phyloP scores from a whole-genome alignment of 2,113 vertebrate genomes.

The Brachionichthys hirsutus region DNA sequence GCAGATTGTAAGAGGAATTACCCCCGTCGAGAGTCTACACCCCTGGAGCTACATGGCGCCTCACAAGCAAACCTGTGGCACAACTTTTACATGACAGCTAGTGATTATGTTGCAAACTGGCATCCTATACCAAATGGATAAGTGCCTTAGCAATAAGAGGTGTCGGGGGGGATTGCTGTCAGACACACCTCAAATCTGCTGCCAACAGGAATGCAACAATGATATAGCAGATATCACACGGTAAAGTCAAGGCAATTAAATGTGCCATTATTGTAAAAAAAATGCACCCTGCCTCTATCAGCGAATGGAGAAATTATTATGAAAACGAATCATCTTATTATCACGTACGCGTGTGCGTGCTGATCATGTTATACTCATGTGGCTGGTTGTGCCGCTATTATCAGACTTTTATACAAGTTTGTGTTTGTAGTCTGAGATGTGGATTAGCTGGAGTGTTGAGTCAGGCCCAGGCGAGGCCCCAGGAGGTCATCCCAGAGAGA shows the following conservation, averaged over 20 bases:
- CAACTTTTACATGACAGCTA: constrained; percentile 43
- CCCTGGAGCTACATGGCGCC: constrained; percentile 41
- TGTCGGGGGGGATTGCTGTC: constrained; percentile 32
- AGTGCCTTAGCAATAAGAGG: constrained; percentile 48
- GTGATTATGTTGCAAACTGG: constrained; percentile 47
- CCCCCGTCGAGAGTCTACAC: constrained; percentile 23
- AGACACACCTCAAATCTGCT: constrained; percentile 56
- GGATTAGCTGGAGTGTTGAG: constrained; percentile 67
- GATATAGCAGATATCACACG: constrained; percentile 59
- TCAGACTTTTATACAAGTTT: constrained; percentile 43
- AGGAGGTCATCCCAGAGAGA: constrained; percentile 63
- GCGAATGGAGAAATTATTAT: constrained; percentile 72
- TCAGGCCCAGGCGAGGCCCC: constrained; percentile 56
- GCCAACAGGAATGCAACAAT: constrained; percentile 47
- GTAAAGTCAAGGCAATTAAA: constrained; percentile 59
- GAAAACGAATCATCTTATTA: constrained; percentile 66
- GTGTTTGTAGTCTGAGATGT: constrained; percentile 65
- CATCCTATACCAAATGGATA: constrained; percentile 30
- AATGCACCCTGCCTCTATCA: constrained; percentile 67
- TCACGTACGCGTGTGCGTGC: constrained; percentile 28
- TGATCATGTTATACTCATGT: constrained; percentile 45
- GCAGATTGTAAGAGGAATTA: constrained; percentile 41
- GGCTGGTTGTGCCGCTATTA: constrained; percentile 36
- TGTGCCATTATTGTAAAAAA: constrained; percentile 51
- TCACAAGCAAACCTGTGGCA: constrained; percentile 45